These are phyloP conservation scores for Globodera rostochiensis DNA, from an alignment of 1,140 invertebrate genomes.

Conservation along the genomic window DNA sequence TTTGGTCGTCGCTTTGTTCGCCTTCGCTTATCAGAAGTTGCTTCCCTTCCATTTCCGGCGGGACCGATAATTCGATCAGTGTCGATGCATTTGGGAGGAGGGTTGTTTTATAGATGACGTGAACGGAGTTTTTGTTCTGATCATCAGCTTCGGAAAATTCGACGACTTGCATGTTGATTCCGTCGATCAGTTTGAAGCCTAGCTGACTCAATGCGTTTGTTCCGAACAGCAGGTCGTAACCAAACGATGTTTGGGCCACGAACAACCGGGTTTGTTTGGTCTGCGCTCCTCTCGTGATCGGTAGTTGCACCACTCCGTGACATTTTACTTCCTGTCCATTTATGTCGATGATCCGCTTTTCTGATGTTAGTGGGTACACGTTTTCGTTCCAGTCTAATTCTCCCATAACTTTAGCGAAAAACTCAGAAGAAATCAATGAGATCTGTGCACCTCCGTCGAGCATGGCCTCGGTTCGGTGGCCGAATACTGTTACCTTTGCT, in stretches of 20 bases:
- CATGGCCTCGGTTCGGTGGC: neutral
- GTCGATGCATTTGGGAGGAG: too few species aligned
- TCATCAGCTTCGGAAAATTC: neutral
- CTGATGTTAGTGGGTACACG: neutral
- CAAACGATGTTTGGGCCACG: neutral
- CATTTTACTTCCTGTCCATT: constrained; percentile 15
- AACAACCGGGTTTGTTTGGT: neutral
- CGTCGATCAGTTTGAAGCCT: constrained; percentile 4
- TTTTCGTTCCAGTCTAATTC: neutral
- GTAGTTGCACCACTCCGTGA: constrained; percentile 5
- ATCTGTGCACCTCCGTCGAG: neutral
- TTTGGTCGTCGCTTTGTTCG: too few species aligned
- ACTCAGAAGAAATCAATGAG: neutral
- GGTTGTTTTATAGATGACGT: too few species aligned
- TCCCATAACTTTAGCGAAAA: neutral
- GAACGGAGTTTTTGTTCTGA: neutral
- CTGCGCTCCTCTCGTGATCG: neutral
- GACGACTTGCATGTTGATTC: neutral
- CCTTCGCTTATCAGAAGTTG: too few species aligned
- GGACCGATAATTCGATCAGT: too few species aligned
- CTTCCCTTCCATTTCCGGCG: too few species aligned
- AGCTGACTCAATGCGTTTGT: constrained; percentile 7
- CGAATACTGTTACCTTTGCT: neutral
- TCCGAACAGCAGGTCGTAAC: constrained; percentile 14
- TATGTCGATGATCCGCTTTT: neutral